Evolutionary conservation across 30 jellyfish, hydroid and myxozoan genomes (phyloP), one percentile per base, ranked within the genome.

Genomic region (Hydractinia symbiolongicarpus): DNA sequence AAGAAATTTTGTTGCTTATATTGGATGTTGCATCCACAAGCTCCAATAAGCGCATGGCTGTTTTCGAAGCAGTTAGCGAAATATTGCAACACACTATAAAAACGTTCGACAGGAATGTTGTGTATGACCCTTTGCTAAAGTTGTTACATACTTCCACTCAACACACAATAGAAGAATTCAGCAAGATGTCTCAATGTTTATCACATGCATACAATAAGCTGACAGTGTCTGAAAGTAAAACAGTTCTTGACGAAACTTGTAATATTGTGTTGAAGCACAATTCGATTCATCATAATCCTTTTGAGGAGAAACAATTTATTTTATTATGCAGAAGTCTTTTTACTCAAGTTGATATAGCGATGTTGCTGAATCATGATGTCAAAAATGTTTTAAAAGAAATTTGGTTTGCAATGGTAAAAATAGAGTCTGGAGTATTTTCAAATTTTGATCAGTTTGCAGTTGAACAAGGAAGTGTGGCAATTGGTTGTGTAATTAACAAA

Each of bases 1-100:
- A 30, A 30, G 44, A 30, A 30, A 30, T 30, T 30, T 30, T 30
- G 44, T 30, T 30, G 44, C 44, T 30, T 30, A 30, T 30, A 30
- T 30, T 30, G 44, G 44, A 2, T 30, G 44, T 30, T 30, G 44
- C 44, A 30, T 30, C 44, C 1, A 30, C 44, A 30, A 30, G 44
- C 44, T 30, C 44, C 44, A 30, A 30, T 30, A 30, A 30, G 44
- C 44, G 44, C 44, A 30, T 30, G 44, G 11, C 16, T 7, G 53
- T 60, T 77, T 55, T 77, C 17, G 73, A 77, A 17, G 11, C 20
- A 54, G 53, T 77, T 9, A 19, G 77, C 8, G 76, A 77, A 9
- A 15, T 77, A 9, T 13, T 77, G 44, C 44, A 30, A 30, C 44
- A 0, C 44, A 30, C 44, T 30, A 2, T 30, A 30, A 30, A 30